These are phyloP conservation scores for Cyprinodon tularosa DNA, from an alignment of 2,113 vertebrate species.

Conservation along the genomic window DNA sequence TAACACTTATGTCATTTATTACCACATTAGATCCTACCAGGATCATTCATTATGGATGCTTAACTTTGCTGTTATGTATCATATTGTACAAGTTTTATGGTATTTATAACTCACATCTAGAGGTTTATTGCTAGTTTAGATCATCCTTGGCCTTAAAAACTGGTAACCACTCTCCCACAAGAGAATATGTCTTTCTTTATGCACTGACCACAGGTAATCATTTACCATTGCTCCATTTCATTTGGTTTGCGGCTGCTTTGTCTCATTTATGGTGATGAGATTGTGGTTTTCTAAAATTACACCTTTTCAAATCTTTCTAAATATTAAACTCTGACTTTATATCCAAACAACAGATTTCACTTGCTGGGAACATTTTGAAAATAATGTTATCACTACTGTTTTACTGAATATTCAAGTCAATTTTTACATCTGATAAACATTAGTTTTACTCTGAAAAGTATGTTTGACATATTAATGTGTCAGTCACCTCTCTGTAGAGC, in stretches of 20 bases:
- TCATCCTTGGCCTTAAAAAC: background rate
- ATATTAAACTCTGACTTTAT: background rate
- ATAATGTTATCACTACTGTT: background rate
- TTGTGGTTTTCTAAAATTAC: background rate
- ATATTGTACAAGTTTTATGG: no score
- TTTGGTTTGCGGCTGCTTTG: background rate
- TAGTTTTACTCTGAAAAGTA: background rate
- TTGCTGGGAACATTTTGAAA: background rate
- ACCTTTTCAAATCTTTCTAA: background rate
- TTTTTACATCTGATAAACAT: background rate
- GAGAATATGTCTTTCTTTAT: background rate
- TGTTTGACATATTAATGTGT: background rate
- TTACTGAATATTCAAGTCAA: background rate
- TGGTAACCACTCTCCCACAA: background rate
- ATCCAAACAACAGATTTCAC: background rate
- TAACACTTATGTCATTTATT: no score
- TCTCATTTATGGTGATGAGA: background rate
- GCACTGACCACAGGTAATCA: background rate
- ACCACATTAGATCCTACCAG: no score
- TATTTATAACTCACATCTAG: background rate
- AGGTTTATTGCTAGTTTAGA: background rate
- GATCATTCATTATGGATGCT: no score
- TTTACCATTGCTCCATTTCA: background rate
- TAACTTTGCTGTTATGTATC: no score
- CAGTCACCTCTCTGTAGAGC: constrained; percentile 73